Evolutionary conservation across 2,888 invertebrate genomes (phyloP), one percentile per base, ranked within the genome.

Genomic region (Hofmannophila pseudospretella): DNA sequence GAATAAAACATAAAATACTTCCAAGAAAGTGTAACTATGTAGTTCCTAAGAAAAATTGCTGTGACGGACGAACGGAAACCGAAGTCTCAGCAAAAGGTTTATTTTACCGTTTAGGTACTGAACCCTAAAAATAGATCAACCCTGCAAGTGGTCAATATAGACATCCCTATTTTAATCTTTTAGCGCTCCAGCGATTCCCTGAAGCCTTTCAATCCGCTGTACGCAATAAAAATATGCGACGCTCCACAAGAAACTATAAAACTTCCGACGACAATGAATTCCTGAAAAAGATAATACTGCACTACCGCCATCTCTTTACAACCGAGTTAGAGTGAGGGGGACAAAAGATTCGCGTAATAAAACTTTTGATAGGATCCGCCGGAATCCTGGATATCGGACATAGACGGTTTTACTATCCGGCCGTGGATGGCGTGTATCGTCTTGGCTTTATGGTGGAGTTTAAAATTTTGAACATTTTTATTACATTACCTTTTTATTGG

Each of bases 141-240:
- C n/a, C n/a, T n/a, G n/a, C n/a, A n/a, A n/a, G n/a, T n/a, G n/a
- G n/a, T n/a, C n/a, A n/a, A n/a, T n/a, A n/a, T n/a, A n/a, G n/a
- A n/a, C n/a, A n/a, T n/a, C n/a, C n/a, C n/a, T n/a, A n/a, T n/a
- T n/a, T n/a, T n/a, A n/a, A n/a, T n/a, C n/a, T n/a, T n/a, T n/a
- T n/a, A n/a, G n/a, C n/a, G n/a, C n/a, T n/a, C 16, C 16, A 16
- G 5, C 16, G 23, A 23, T 23, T 23, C 8, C n/a, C n/a, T 23
- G 22, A 9, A 22, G 31, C 31, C 16, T 39, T 39, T 42, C 39
- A 42, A 42, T 42, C 42, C 68, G 61, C 62, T 55, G 70, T 70
- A 77, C 60, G 77, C 75, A 82, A 79, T 85, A 85, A 85, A 85
- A 84, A 84, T 85, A 85, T 86, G 80, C 74, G 67, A 79, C 67